Percentiles rank a stretch among this genome's conserved stretches.
phyloP scores from a whole-genome alignment of 1,140 invertebrate species.

The Latrodectus geometricus region DNA sequence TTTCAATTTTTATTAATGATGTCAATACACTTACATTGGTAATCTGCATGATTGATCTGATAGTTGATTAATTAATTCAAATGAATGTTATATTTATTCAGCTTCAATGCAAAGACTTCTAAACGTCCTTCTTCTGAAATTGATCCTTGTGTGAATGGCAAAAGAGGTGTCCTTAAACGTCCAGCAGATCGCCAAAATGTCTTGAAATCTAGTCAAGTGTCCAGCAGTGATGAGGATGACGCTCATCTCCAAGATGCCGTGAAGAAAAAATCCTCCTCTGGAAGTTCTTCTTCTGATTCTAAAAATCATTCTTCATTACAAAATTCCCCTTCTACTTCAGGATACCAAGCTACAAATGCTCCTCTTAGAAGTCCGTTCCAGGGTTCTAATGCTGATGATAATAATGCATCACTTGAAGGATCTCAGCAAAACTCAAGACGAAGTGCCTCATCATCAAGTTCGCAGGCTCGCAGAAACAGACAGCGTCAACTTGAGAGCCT shows the following conservation, averaged over 20 bases:
- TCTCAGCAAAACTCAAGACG: slow-evolving; percentile 65
- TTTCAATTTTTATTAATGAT: too few relatives aligned
- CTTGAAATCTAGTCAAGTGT: slow-evolving; percentile 6
- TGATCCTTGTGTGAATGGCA: slow-evolving; percentile 64
- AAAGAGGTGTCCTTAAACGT: slow-evolving; percentile 61
- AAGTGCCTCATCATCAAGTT: slow-evolving; percentile 63
- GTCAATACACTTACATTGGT: too few relatives aligned
- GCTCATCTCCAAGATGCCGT: background rate
- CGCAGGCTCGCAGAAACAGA: slow-evolving; percentile 70
- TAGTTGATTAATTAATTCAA: background rate
- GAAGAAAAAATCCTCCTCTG: background rate
- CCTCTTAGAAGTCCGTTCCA: background rate
- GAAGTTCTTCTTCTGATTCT: background rate
- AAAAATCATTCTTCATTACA: background rate
- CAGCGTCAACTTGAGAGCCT: slow-evolving; percentile 75
- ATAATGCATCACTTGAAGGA: slow-evolving; percentile 41
- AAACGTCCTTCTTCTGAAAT: slow-evolving; percentile 70
- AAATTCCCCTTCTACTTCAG: slow-evolving; percentile 10
- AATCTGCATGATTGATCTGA: background rate
- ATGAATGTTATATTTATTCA: background rate
- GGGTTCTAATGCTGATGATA: slow-evolving; percentile 29
- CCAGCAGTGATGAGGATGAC: slow-evolving; percentile 52
- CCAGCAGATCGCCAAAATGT: slow-evolving; percentile 33
- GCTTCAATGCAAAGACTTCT: background rate
- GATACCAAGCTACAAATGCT: background rate